phyloP scores from a whole-genome alignment of 2,797 vertebrate species.

The Crenichthys baileyi region DNA sequence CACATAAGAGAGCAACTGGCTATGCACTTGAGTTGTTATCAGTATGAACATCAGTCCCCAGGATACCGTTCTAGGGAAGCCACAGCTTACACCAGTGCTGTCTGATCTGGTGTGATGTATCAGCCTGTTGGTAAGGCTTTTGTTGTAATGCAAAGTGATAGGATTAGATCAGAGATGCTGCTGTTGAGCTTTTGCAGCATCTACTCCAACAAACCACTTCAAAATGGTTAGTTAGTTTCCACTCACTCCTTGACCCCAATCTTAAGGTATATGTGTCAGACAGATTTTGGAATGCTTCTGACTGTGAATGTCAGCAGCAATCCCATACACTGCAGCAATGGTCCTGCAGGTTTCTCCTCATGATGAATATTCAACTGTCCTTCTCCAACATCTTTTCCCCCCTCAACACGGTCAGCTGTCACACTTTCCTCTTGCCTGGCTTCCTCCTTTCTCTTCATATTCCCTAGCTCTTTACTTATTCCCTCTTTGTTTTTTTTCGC shows the following conservation, averaged over 20 bases:
- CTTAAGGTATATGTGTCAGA: conserved; percentile 19
- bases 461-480: conserved; percentile 43
- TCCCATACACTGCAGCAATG: conserved; percentile 31
- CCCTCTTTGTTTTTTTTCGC: conserved; percentile 53
- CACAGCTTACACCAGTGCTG: not conserved
- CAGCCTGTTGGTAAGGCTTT: conserved; percentile 24
- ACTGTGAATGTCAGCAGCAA: conserved; percentile 23
- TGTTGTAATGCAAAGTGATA: conserved; percentile 34
- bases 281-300: conserved; percentile 23
- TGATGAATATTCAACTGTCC: conserved; percentile 62
- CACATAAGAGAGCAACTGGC: not conserved
- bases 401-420: conserved; percentile 30
- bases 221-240: conserved; percentile 12
- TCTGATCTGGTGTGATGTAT: conserved; percentile 36
- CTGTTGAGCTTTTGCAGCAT: conserved; percentile 23
- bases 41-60: not conserved
- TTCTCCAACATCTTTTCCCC: conserved; percentile 40
- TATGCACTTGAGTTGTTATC: not conserved
- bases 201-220: conserved; percentile 9
- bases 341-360: conserved; percentile 33
- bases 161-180: conserved; percentile 24
- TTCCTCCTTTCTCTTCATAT: conserved; percentile 28
- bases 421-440: conserved; percentile 17
- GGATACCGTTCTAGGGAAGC: not conserved
- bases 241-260: conserved; percentile 26